Evolutionary conservation across 2,888 invertebrate species (phyloP).

Genomic region (Taenaris catops): DNA sequence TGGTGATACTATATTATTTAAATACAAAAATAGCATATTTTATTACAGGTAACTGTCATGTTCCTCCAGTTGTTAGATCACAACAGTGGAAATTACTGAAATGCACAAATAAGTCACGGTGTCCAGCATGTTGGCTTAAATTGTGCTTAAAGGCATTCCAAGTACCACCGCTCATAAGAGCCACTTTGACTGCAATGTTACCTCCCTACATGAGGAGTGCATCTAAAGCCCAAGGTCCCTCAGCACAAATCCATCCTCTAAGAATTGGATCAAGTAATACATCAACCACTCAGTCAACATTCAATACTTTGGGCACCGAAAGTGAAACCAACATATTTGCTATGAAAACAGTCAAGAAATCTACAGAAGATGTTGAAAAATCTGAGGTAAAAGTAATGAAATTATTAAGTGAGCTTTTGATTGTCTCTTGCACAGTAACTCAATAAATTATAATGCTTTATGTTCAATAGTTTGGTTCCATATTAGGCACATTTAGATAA

Average conservation of each 20-base stretch:
- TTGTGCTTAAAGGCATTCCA: constrained; percentile 90
- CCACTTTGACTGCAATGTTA: constrained; percentile 84
- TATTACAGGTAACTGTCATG: constrained; percentile 83
- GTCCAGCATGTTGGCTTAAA: constrained; percentile 93
- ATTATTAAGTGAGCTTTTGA: too few species aligned
- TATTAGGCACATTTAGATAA: too few species aligned
- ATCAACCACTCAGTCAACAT: constrained; percentile 41
- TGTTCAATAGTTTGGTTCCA: too few species aligned
- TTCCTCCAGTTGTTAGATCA: constrained; percentile 85
- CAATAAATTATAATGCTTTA: too few species aligned
- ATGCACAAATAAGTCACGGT: constrained; percentile 86
- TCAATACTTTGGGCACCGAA: constrained; percentile 44
- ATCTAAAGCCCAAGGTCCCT: constrained; percentile 39
- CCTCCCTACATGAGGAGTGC: constrained; percentile 82
- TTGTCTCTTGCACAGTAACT: too few species aligned
- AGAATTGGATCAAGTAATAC: constrained; percentile 41
- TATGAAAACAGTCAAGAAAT: constrained; percentile 50
- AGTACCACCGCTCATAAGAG: constrained; percentile 84
- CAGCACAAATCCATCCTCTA: constrained; percentile 52
- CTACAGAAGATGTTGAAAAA: constrained; percentile 51
- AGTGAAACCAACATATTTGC: constrained; percentile 59
- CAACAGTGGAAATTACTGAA: constrained; percentile 84
- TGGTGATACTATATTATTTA: too few species aligned
- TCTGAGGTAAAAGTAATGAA: constrained; percentile 51
- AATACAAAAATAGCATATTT: too few species aligned